Evolutionary conservation across 2,797 vertebrate species (phyloP), one percentile per base, ranked within the genome.

Genomic region (Lepilemur septentrionalis): DNA sequence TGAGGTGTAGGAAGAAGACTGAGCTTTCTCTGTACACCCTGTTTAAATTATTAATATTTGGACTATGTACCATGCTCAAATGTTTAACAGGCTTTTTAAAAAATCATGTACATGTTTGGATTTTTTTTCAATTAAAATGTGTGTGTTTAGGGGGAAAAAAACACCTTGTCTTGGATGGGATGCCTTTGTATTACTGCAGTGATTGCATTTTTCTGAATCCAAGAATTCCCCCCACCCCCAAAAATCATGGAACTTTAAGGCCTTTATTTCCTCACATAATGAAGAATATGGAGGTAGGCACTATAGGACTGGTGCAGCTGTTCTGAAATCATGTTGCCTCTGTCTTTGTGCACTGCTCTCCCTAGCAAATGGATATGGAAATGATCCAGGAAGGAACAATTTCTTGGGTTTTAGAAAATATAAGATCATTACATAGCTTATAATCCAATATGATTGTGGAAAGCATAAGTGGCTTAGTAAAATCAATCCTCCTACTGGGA

Each of bases 341-440:
- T 82, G 41, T 88, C 10, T 92, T 93, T 95, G 43, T 75, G 28
- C 7, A 87, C 59, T 82, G 12, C 46, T 73, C 9, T 95, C 32
- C 35, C 59, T 67, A 84, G 11, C 32, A 87, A 70, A 84, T 35
- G 41, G 9, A n/a, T 52, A 55, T 48, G 30, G 23, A 20, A 87
- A 69, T 83, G 28, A 18, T 25, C 7, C 70, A 91, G 59, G 46
- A 61, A 75, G 25, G 70, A 30, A 50, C 25, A 69, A 35, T 79
- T 86, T 76, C 30, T 79, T 75, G 9, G 15, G 13, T 89, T 76
- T 96, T 84, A 55, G 73, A 70, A 95, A 96, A 84, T 73, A 46
- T 18, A 83, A 28, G 20, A 11, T 91, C 7, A 83, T 72, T 70
- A 30, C 4, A 52, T 57, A 92, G 52, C 87, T 96, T 94, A 38